Conservation (phyloP, 2,888 invertebrate genomes). For the Rotaria socialis region DNA sequence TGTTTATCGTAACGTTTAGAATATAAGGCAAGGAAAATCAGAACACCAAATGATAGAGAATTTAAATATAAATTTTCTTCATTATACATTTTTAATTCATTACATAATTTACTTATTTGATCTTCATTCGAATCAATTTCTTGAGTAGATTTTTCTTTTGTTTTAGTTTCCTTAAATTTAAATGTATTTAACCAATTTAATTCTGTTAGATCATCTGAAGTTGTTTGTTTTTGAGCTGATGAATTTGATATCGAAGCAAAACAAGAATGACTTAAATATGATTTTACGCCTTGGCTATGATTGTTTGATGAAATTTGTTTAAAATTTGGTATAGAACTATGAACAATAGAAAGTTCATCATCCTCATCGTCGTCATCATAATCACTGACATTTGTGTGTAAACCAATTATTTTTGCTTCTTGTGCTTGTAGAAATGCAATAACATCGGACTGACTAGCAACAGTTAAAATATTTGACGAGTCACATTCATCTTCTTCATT, state of each 20-base stretch:
- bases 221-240: not conserved
- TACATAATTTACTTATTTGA: not conserved
- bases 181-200: constrained; percentile 23
- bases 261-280: constrained; percentile 21
- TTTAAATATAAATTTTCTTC: not conserved
- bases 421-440: not conserved
- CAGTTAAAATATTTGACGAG: not conserved
- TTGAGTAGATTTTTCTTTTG: not conserved
- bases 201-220: not conserved
- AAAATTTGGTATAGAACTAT: not conserved
- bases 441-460: not conserved
- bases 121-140: not conserved
- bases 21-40: not conserved
- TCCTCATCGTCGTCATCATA: not conserved
- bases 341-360: not conserved
- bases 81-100: not conserved
- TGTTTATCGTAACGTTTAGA: not conserved
- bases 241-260: constrained; percentile 19
- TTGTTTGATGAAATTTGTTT: not conserved
- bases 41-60: not conserved
- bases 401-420: not conserved
- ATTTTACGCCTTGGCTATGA: not conserved
- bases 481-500: constrained; percentile 35
- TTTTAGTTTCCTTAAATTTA: not conserved
- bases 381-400: not conserved